These are phyloP conservation scores for Oceanodroma tethys DNA, from an alignment of 2,113 vertebrate genomes.

Conservation along the genomic window DNA sequence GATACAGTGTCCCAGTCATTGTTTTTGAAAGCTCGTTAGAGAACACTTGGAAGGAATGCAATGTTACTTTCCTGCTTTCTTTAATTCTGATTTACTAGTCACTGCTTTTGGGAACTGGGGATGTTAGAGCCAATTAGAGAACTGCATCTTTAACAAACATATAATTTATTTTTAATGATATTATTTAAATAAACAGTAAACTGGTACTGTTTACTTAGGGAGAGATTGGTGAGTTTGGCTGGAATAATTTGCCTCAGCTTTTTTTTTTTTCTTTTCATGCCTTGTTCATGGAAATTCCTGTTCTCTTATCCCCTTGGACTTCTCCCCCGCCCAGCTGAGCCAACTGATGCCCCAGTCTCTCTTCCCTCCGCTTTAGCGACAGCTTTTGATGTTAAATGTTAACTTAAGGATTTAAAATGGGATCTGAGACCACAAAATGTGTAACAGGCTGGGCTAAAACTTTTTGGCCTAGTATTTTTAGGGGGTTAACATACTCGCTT, in stretches of 20 bases:
- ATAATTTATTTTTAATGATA: neutral
- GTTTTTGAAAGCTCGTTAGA: neutral
- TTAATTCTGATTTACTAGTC: neutral
- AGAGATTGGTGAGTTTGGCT: neutral
- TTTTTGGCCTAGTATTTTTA: neutral
- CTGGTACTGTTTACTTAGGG: neutral
- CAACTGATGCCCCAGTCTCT: neutral
- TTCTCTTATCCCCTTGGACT: neutral
- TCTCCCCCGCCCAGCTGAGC: neutral
- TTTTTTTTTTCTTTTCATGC: neutral
- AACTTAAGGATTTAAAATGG: neutral
- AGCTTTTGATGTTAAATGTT: neutral
- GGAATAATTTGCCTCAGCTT: neutral
- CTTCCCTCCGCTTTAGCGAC: neutral
- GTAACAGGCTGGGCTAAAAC: neutral
- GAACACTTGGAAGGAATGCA: neutral
- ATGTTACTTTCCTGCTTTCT: neutral
- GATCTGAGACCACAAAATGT: neutral
- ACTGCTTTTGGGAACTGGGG: neutral
- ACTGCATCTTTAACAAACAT: neutral
- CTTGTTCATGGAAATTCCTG: neutral
- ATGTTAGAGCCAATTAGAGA: neutral
- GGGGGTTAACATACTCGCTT: neutral
- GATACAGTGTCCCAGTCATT: accelerated
- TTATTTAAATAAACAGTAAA: neutral